Conservation (phyloP, 2,797 vertebrate species). For the Eulemur albifrons region DNA sequence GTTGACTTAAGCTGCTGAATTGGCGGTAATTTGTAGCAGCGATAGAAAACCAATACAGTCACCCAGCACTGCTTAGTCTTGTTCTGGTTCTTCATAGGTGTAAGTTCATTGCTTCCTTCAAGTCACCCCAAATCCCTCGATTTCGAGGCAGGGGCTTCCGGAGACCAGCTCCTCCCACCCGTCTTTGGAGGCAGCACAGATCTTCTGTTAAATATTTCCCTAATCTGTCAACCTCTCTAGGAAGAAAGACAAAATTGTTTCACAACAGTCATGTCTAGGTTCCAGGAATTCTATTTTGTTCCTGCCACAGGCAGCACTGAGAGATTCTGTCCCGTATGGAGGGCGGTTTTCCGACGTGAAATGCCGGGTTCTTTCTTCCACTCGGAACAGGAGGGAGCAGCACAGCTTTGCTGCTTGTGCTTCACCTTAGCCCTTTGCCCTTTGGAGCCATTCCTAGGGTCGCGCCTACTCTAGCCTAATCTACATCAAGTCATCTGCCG, state of each 20-base stretch:
- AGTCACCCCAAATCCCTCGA: background rate
- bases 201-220: background rate
- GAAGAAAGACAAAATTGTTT: background rate
- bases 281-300: background rate
- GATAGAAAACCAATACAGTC: background rate
- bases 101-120: background rate
- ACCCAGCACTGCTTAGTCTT: background rate
- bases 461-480: no score
- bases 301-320: background rate
- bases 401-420: background rate
- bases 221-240: background rate
- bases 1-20: background rate
- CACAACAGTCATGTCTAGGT: background rate
- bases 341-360: background rate
- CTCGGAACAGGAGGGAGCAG: background rate
- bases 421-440: background rate
- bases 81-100: background rate
- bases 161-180: background rate
- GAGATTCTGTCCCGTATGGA: accelerated
- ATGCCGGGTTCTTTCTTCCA: background rate
- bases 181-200: background rate
- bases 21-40: background rate
- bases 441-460: background rate
- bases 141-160: background rate
- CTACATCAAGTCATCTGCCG: background rate